Conservation (phyloP, 2,797 vertebrate genomes). For the Parauchenoglanis punctatus region DNA sequence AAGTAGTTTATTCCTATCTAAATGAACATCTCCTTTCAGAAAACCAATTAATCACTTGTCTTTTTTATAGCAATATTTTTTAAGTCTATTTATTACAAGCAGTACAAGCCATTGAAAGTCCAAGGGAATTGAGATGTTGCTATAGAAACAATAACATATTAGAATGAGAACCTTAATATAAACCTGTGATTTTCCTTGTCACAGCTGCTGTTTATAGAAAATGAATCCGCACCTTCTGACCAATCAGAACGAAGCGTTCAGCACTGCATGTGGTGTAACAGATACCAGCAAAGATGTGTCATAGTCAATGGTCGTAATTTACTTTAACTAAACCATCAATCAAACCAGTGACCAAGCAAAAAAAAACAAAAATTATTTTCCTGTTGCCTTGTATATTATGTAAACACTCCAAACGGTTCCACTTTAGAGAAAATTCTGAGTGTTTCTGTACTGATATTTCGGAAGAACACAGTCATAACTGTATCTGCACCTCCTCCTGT, state of each 20-base stretch:
- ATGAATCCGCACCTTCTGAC: background rate
- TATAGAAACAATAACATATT: background rate
- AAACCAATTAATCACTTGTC: background rate
- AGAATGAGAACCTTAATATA: background rate
- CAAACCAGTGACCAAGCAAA: background rate
- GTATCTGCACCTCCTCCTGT: slow-evolving; percentile 6
- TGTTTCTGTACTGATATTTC: background rate
- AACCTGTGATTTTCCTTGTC: background rate
- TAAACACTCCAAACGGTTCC: background rate
- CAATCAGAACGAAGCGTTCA: background rate
- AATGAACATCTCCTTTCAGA: too few relatives aligned
- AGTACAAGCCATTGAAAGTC: background rate
- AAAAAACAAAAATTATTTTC: background rate
- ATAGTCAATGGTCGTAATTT: too few relatives aligned
- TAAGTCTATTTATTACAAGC: background rate
- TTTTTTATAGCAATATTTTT: background rate
- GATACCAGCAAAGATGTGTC: background rate
- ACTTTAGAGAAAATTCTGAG: background rate
- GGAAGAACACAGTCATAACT: slow-evolving; percentile 1
- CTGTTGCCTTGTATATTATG: background rate
- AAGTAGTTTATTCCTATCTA: too few relatives aligned
- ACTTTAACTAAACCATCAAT: background rate
- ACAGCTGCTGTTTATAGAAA: background rate
- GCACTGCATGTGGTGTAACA: background rate
- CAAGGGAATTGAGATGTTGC: background rate